Evolutionary conservation across 1,140 invertebrate species (phyloP).

Genomic region (Hermetia illucens): DNA sequence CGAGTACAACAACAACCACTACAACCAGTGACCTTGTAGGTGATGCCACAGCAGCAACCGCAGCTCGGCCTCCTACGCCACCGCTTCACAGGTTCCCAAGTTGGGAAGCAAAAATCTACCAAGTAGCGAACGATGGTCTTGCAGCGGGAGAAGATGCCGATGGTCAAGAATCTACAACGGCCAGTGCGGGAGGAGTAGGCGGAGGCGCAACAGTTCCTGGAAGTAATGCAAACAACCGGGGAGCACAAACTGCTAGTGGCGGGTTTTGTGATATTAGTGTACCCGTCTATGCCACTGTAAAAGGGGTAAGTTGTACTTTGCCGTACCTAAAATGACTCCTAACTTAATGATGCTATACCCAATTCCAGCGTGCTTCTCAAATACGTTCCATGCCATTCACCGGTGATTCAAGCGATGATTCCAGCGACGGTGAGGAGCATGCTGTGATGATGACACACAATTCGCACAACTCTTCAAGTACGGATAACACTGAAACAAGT

Average conservation of each 20-base stretch:
- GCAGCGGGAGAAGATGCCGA: slow-evolving; percentile 12
- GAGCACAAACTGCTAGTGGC: slow-evolving; percentile 33
- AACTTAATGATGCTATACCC: background rate
- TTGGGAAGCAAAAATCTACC: slow-evolving; percentile 91
- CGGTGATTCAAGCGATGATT: slow-evolving; percentile 89
- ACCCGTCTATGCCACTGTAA: slow-evolving; percentile 90
- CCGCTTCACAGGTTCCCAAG: slow-evolving; percentile 79
- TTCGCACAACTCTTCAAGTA: slow-evolving; percentile 31
- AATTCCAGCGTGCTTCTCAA: slow-evolving; percentile 71
- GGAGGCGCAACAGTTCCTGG: background rate
- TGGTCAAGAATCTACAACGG: slow-evolving; percentile 3
- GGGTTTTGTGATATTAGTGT: slow-evolving; percentile 78
- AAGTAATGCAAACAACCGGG: slow-evolving; percentile 10
- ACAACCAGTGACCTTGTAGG: slow-evolving; percentile 29
- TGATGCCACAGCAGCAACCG: slow-evolving; percentile 18
- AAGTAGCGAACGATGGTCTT: slow-evolving; percentile 72
- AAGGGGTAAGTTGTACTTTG: slow-evolving; percentile 51
- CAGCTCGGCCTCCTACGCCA: slow-evolving; percentile 65
- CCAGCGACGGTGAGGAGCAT: slow-evolving; percentile 74
- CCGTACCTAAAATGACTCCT: background rate
- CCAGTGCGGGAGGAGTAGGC: slow-evolving; percentile 7
- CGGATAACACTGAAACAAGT: slow-evolving; percentile 36
- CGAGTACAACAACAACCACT: slow-evolving; percentile 32
- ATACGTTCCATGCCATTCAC: slow-evolving; percentile 90
- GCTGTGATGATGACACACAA: slow-evolving; percentile 31